These are phyloP conservation scores for Lophotriccus pileatus DNA, from an alignment of 2,797 vertebrate genomes.

Conservation along the genomic window DNA sequence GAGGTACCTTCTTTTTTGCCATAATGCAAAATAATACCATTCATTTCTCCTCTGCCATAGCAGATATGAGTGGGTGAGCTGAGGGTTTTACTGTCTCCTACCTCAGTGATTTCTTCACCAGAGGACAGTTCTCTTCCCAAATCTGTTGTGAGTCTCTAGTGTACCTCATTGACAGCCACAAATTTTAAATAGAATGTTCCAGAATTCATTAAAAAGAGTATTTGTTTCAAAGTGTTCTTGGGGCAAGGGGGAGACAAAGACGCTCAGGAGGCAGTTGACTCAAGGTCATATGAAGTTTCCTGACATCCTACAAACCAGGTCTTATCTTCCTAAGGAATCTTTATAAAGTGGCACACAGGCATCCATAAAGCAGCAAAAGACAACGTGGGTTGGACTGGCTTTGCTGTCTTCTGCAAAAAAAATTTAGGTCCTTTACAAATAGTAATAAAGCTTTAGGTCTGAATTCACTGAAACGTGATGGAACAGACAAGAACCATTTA, in stretches of 20 bases:
- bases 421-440: neutral
- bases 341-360: neutral
- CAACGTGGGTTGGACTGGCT: neutral
- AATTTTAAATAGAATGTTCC: neutral
- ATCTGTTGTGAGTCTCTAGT: neutral
- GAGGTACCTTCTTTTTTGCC: neutral
- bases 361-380: neutral
- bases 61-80: neutral
- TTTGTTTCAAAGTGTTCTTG: neutral
- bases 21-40: neutral
- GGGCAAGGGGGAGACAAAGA: neutral
- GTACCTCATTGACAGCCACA: neutral
- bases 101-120: neutral
- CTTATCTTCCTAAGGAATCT: neutral
- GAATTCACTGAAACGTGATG: neutral
- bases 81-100: neutral
- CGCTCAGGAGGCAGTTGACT: neutral
- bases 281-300: neutral
- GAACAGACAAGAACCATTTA: neutral
- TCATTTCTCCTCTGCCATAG: fast-evolving
- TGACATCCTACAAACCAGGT: neutral
- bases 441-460: neutral
- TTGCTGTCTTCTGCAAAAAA: neutral
- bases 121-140: neutral
- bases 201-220: neutral